phyloP scores from a whole-genome alignment of 2,888 invertebrate species.

The Eretmocerus hayati region DNA sequence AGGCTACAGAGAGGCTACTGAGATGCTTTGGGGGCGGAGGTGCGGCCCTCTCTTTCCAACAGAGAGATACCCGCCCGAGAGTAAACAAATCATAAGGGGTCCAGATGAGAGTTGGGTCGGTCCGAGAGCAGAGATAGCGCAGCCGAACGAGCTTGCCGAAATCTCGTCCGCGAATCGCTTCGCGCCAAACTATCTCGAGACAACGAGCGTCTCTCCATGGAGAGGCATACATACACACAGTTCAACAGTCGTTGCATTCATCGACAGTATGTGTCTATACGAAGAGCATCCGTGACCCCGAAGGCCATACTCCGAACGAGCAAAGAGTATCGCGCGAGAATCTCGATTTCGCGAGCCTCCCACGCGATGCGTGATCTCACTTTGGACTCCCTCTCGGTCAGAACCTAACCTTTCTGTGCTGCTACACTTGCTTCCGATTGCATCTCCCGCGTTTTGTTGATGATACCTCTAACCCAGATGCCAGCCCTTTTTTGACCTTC shows the following conservation, averaged over 20 bases:
- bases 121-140: conserved; percentile 11
- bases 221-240: too few species aligned
- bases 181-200: background rate
- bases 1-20: background rate
- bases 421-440: conserved; percentile 5
- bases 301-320: too few species aligned
- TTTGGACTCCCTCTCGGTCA: conserved; percentile 20
- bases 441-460: too few species aligned
- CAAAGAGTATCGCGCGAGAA: conserved; percentile 26
- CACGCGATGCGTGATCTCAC: conserved; percentile 30
- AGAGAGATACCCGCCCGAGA: conserved; percentile 27
- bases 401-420: conserved; percentile 13
- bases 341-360: conserved; percentile 29
- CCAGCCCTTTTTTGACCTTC: too few species aligned
- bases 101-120: conserved; percentile 17
- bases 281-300: too few species aligned
- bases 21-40: background rate
- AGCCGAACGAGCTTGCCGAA: background rate
- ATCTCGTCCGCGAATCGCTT: background rate
- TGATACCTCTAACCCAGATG: too few species aligned
- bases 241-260: too few species aligned
- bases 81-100: conserved; percentile 43
- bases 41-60: too few species aligned
- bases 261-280: too few species aligned
- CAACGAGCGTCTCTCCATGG: background rate